Conservation (phyloP, 2,113 vertebrate genomes). For the Nothobranchius furzeri region DNA sequence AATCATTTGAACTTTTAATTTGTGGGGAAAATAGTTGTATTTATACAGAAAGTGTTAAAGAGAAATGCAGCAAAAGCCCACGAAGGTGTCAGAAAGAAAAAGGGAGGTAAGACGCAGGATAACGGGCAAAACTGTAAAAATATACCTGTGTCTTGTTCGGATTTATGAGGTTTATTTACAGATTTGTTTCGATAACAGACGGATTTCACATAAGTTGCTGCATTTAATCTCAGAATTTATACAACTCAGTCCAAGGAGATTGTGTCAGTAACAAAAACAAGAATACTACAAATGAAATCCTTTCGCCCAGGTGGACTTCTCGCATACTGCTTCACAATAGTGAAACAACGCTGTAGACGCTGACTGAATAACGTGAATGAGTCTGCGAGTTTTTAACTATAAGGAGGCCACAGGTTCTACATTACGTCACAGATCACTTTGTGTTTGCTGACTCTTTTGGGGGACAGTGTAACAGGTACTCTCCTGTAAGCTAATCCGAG, state of each 20-base stretch:
- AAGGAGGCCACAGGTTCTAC: too few relatives aligned
- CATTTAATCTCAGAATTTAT: not conserved
- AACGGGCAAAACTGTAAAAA: not conserved
- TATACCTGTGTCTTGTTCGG: not conserved
- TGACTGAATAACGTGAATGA: too few relatives aligned
- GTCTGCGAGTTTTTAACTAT: too few relatives aligned
- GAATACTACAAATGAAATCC: constrained; percentile 11
- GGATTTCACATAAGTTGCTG: not conserved
- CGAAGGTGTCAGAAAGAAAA: not conserved
- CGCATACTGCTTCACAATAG: constrained; percentile 38
- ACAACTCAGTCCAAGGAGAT: not conserved
- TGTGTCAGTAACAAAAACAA: constrained; percentile 8
- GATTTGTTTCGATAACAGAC: not conserved
- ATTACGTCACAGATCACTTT: too few relatives aligned
- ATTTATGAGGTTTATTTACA: not conserved
- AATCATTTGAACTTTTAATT: too few relatives aligned
- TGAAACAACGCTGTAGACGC: not conserved
- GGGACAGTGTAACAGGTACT: too few relatives aligned
- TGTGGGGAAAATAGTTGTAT: not conserved
- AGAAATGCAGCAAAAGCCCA: not conserved
- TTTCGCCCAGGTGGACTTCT: not conserved
- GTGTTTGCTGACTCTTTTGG: too few relatives aligned
- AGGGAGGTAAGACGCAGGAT: not conserved
- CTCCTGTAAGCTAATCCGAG: too few relatives aligned
- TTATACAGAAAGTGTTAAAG: not conserved